phyloP scores from a whole-genome alignment of 2,888 invertebrate genomes.

The Stegophylla sp. region DNA sequence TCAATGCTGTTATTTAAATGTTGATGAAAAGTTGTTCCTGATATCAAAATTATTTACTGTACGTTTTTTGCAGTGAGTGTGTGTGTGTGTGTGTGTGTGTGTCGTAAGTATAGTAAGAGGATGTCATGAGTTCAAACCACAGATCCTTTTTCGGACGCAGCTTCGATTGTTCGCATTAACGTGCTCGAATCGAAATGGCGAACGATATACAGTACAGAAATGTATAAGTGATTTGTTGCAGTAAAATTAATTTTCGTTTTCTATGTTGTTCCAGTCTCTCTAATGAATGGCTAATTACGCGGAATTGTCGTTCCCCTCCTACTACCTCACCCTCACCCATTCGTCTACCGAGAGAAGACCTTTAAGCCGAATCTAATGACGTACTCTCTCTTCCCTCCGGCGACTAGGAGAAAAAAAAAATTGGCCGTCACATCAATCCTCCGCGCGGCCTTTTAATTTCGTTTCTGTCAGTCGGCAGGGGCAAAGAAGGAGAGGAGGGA shows the following conservation, averaged over 20 bases:
- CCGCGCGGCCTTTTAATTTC: conserved; percentile 55
- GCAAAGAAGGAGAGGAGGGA: conserved; percentile 14
- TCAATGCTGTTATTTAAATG: no score
- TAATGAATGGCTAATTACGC: conserved; percentile 42
- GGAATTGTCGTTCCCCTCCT: conserved; percentile 23
- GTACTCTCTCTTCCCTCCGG: not conserved
- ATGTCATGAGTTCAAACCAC: no score
- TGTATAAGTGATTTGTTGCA: not conserved
- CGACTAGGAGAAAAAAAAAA: conserved; percentile 30
- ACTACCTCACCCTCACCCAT: no score
- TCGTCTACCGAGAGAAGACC: not conserved
- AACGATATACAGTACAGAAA: no score
- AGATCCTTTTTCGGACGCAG: no score
- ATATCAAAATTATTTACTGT: no score
- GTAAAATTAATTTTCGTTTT: conserved; percentile 32
- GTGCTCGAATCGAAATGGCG: no score
- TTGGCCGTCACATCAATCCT: conserved; percentile 44
- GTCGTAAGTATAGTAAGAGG: no score
- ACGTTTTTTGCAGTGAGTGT: no score
- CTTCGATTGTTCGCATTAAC: no score
- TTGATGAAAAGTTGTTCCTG: no score
- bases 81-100: no score
- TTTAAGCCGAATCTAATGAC: conserved; percentile 46
- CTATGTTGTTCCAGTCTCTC: conserved; percentile 6
- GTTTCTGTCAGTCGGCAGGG: conserved; percentile 29